Percentiles rank a stretch among this genome's conserved stretches.
phyloP scores from a whole-genome alignment of 2,797 vertebrate genomes.

The Semaprochilodus insignis region DNA sequence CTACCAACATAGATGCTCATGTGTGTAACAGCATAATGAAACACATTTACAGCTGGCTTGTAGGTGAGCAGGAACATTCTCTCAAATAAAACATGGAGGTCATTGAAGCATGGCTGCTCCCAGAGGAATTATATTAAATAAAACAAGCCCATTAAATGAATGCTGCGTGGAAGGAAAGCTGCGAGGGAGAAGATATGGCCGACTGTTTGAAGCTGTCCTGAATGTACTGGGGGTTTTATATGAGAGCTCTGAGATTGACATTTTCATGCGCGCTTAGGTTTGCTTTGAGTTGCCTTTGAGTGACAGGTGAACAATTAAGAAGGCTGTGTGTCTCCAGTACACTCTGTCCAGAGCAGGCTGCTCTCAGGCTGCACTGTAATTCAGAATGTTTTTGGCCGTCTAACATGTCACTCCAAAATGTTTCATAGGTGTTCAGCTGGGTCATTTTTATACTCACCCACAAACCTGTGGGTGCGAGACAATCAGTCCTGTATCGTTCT shows the following conservation, averaged over 20 bases:
- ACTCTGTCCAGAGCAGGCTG: conserved; percentile 58
- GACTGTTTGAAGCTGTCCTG: conserved; percentile 44
- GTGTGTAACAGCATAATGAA: not conserved
- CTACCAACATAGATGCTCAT: not conserved
- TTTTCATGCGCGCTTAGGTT: conserved; percentile 43
- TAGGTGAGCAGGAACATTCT: not conserved
- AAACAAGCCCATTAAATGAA: not conserved
- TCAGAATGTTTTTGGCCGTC: not conserved
- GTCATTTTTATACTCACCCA: too few relatives aligned
- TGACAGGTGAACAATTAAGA: conserved; percentile 55
- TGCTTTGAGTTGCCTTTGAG: conserved; percentile 57
- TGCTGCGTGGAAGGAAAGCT: not conserved
- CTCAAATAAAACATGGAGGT: not conserved
- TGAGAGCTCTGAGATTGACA: conserved; percentile 47
- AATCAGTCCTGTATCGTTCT: too few relatives aligned
- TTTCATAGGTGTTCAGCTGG: too few relatives aligned
- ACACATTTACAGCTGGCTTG: not conserved
- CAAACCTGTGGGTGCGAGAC: too few relatives aligned
- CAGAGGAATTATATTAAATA: not conserved
- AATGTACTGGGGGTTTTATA: conserved; percentile 39
- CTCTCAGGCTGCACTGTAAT: conserved; percentile 4
- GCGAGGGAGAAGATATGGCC: not conserved
- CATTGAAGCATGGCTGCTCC: not conserved
- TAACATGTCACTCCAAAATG: too few relatives aligned
- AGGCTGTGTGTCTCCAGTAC: conserved; percentile 17